Evolutionary conservation across 2,888 invertebrate genomes (phyloP), one percentile per base, ranked within the genome.

Genomic region (Scaptomyza flava): DNA sequence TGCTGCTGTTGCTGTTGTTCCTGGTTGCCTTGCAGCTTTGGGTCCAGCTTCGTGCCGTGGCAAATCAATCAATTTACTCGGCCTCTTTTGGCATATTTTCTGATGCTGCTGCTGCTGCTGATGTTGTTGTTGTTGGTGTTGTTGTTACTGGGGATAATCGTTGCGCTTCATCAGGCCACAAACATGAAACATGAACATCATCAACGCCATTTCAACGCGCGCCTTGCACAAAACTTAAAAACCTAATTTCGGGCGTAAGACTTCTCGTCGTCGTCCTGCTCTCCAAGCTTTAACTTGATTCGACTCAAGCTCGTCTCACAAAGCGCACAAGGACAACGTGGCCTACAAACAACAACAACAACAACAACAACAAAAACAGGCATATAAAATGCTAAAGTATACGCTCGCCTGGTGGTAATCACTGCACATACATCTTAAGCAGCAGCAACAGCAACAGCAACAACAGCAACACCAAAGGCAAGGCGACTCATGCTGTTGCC

Each of bases 31-130:
- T 65, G 60, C 69, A 68, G 69, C 65, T 68, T 72, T 66, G 60
- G 59, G 71, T 70, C 79, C 84, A 78, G 75, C 87, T 68, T 71
- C 77, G 77, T 79, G 85, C 87, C 89, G 85, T 89, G 79, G 87
- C 89, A 86, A 89, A 89, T 89, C 90, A 90, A 90, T 90, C 89
- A 89, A 88, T 89, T 90, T 85, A 77, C 75, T 80, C 14, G 62
- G 65, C 58, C 70, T 68, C 57, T 56, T 57, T 65, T 72, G 81
- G 79, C 79, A 84, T 84, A 84, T 81, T 84, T 84, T 56, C 53
- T 77, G 23, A 23, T 23, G 54, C 43, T 56, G 58, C n/a, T 54
- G 56, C 14, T 46, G 54, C 27, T 59, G 65, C 30, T 58, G 66
- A 42, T 65, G 54, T 9, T 68, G 17, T 1, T 17, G 17, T 17